Evolutionary conservation across 37 sponge, comb jelly and placozoan species (phyloP).

Genomic region (Aplysina aerophoba): DNA sequence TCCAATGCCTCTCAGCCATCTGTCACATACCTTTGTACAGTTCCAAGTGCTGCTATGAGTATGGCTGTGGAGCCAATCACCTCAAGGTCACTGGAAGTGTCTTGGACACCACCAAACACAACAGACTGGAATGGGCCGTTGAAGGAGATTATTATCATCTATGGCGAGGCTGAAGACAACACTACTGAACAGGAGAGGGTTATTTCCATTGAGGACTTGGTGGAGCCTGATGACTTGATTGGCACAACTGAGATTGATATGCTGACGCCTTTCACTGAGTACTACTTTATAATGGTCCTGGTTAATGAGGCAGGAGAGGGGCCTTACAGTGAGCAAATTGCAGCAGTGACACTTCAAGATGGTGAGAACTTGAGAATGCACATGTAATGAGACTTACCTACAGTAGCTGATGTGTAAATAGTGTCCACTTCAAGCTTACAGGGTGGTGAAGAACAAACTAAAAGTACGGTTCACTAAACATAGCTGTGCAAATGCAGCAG

Average conservation of each 20-base stretch:
- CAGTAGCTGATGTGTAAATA: no score
- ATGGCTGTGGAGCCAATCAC: not conserved
- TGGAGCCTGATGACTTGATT: not conserved
- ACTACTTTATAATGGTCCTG: not conserved
- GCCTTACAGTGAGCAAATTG: not conserved
- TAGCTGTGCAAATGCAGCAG: no score
- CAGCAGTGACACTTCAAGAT: not conserved
- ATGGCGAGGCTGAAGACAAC: not conserved
- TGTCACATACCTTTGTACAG: not conserved
- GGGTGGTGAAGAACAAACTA: no score
- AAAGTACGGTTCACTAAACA: no score
- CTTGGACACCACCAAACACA: not conserved
- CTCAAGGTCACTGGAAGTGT: not conserved
- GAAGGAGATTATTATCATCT: not conserved
- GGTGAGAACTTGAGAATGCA: no score
- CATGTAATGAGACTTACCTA: no score
- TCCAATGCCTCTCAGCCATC: no score
- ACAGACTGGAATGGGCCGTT: conserved; percentile 12
- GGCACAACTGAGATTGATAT: not conserved
- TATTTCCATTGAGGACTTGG: not conserved
- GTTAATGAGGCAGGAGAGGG: conserved; percentile 20
- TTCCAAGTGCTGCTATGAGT: not conserved
- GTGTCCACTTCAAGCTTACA: no score
- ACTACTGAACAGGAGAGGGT: not conserved
- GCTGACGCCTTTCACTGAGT: not conserved